Evolutionary conservation across 1,140 invertebrate genomes (phyloP).

Genomic region (Coelopa frigida): DNA sequence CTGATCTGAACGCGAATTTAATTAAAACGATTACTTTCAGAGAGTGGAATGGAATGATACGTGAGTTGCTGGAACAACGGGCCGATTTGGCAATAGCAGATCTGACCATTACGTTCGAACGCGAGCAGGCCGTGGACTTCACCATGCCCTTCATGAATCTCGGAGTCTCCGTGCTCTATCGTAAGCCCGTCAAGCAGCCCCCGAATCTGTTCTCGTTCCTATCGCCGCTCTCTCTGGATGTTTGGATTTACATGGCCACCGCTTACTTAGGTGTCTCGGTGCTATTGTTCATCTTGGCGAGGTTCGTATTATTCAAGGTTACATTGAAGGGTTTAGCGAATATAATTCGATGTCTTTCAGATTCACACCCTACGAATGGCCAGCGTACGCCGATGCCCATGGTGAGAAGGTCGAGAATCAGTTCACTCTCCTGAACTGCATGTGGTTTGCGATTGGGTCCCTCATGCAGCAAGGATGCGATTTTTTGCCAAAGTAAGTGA

Average conservation of each 20-base stretch:
- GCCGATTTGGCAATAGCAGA: slow-evolving; percentile 89
- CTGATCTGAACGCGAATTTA: neutral
- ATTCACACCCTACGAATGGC: slow-evolving; percentile 92
- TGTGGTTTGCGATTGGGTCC: slow-evolving; percentile 94
- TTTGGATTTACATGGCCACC: slow-evolving; percentile 94
- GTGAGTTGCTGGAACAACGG: slow-evolving; percentile 80
- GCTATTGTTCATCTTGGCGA: slow-evolving; percentile 85
- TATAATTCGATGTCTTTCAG: slow-evolving; percentile 45
- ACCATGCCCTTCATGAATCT: slow-evolving; percentile 96
- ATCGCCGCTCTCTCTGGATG: slow-evolving; percentile 85
- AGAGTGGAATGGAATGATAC: slow-evolving; percentile 94
- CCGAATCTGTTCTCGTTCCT: slow-evolving; percentile 90
- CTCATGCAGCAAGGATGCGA: slow-evolving; percentile 90
- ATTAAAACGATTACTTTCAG: slow-evolving; percentile 35
- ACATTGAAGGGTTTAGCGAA: neutral
- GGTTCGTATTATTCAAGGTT: slow-evolving; percentile 53
- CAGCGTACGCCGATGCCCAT: slow-evolving; percentile 71
- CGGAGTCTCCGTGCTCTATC: slow-evolving; percentile 87
- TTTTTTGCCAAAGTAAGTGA: slow-evolving; percentile 74
- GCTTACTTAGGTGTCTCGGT: slow-evolving; percentile 90
- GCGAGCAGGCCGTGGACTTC: slow-evolving; percentile 82
- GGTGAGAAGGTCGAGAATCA: slow-evolving; percentile 78
- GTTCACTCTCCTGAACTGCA: slow-evolving; percentile 85
- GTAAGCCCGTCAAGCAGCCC: slow-evolving; percentile 83
- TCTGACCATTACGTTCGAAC: slow-evolving; percentile 87